phyloP scores from a whole-genome alignment of 53 echinoderm and acorn worm genomes.

The Hippasteria phrygiana region DNA sequence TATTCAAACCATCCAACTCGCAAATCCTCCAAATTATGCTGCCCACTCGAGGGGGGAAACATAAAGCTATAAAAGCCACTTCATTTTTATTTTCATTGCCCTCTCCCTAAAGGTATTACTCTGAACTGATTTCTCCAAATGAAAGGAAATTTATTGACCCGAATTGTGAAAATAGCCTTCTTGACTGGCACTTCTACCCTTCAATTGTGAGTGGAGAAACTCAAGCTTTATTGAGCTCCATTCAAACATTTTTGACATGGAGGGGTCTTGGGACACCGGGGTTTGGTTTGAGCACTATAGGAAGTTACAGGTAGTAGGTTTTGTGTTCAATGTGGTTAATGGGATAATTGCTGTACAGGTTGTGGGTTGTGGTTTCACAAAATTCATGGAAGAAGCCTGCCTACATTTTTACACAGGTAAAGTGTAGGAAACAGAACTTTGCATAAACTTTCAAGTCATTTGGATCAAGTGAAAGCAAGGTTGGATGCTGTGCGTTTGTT shows the following conservation, averaged over 20 bases:
- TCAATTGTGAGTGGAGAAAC: slow-evolving; percentile 8
- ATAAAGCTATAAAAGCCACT: not conserved
- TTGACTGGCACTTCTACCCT: slow-evolving; percentile 40
- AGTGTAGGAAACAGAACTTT: too few species aligned
- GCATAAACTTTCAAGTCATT: too few species aligned
- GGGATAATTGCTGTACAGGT: not conserved
- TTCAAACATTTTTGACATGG: not conserved
- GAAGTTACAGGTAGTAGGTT: not conserved
- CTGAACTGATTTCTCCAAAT: not conserved
- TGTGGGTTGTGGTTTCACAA: not conserved
- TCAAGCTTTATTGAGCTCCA: not conserved
- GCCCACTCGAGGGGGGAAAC: not conserved
- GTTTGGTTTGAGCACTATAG: not conserved
- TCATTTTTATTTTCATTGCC: slow-evolving; percentile 8
- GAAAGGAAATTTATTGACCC: slow-evolving; percentile 36
- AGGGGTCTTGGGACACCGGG: not conserved
- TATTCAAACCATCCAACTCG: not conserved
- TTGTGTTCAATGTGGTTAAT: not conserved
- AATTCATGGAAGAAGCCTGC: not conserved
- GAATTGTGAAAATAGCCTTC: slow-evolving; percentile 9
- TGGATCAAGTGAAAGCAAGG: too few species aligned
- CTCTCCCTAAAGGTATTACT: not conserved
- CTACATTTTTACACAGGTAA: too few species aligned
- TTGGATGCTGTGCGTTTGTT: too few species aligned
- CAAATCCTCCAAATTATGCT: not conserved